These are phyloP conservation scores for Synanthedon vespiformis DNA, from an alignment of 2,888 invertebrate species.

Conservation along the genomic window DNA sequence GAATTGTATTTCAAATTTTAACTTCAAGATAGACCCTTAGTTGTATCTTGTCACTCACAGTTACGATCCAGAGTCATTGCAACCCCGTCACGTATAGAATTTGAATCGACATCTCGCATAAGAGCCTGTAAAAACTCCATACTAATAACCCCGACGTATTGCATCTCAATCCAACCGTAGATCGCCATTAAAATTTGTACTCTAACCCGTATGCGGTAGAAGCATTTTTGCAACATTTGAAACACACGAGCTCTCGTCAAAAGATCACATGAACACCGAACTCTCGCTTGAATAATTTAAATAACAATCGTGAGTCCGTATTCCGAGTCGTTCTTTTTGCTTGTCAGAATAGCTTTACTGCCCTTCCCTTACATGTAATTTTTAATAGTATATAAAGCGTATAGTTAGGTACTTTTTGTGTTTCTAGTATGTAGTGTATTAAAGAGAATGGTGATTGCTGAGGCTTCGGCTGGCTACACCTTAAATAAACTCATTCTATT, in stretches of 20 bases:
- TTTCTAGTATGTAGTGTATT: too few species aligned
- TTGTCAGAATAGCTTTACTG: too few species aligned
- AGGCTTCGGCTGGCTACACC: too few species aligned
- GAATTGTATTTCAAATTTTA: too few species aligned
- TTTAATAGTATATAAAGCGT: conserved; percentile 38
- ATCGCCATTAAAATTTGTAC: background rate
- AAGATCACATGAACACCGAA: conserved; percentile 24
- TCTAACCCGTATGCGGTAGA: background rate
- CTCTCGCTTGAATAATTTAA: conserved; percentile 58
- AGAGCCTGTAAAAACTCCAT: conserved; percentile 64
- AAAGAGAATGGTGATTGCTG: too few species aligned
- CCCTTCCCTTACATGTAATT: too few species aligned
- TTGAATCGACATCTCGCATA: conserved; percentile 64
- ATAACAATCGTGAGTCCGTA: conserved; percentile 62
- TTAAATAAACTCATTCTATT: too few species aligned
- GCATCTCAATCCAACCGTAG: background rate
- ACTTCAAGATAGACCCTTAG: conserved; percentile 11
- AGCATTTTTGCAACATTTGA: too few species aligned
- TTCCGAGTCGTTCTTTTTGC: conserved; percentile 61
- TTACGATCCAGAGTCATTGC: conserved; percentile 50
- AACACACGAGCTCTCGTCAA: too few species aligned
- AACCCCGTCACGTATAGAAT: conserved; percentile 43
- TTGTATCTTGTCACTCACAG: conserved; percentile 51
- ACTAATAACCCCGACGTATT: conserved; percentile 10
- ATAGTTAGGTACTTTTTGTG: too few species aligned